These are phyloP conservation scores for Neoscelio sp. DNA, from an alignment of 2,888 invertebrate species.

Conservation along the genomic window DNA sequence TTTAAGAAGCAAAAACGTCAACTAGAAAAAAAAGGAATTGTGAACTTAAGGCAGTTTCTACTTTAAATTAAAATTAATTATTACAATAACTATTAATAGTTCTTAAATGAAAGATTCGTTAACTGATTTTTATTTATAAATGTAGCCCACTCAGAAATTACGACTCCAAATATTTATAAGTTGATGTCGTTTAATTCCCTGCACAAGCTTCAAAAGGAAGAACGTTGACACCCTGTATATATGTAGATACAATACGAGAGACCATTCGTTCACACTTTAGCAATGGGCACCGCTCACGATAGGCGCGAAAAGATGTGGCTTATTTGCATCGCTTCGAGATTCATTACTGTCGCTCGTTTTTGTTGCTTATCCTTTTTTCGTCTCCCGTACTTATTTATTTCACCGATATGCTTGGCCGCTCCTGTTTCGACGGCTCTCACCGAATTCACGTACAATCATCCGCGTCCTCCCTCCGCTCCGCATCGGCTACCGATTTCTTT, in stretches of 20 bases:
- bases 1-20: too few relatives aligned
- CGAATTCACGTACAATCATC: conserved; percentile 60
- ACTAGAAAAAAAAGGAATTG: too few relatives aligned
- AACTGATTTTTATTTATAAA: too few relatives aligned
- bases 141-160: too few relatives aligned
- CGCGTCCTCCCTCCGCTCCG: conserved; percentile 31
- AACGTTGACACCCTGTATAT: conserved; percentile 34
- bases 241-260: conserved; percentile 15
- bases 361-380: conserved; percentile 56
- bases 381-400: conserved; percentile 59
- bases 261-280: conserved; percentile 51
- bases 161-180: conserved; percentile 1
- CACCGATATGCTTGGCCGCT: conserved; percentile 64
- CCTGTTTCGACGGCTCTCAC: conserved; percentile 63
- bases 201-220: too few relatives aligned
- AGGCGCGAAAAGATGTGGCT: conserved; percentile 72
- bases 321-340: conserved; percentile 76
- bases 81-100: too few relatives aligned
- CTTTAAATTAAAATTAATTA: too few relatives aligned
- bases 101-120: too few relatives aligned
- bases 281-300: conserved; percentile 41
- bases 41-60: too few relatives aligned
- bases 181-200: too few relatives aligned
- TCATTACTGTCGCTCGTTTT: conserved; percentile 72
- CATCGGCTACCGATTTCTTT: conserved; percentile 41